These are phyloP conservation scores for Xiphorhynchus elegans DNA, from an alignment of 2,113 vertebrate genomes.

Conservation along the genomic window DNA sequence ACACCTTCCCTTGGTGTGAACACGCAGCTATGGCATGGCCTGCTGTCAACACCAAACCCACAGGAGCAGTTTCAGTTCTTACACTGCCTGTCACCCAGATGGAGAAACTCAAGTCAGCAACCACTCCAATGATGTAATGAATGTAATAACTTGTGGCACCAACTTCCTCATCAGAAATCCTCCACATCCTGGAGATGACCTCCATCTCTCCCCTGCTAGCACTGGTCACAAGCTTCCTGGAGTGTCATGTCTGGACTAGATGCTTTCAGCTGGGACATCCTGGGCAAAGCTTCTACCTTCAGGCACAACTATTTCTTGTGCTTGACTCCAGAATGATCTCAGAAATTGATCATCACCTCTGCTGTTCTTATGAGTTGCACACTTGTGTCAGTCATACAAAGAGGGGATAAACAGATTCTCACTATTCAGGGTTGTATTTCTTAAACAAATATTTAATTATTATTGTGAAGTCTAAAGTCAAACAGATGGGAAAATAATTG, in stretches of 20 bases:
- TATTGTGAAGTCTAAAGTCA: neutral
- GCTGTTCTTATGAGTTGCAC: neutral
- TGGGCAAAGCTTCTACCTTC: neutral
- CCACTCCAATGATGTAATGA: neutral
- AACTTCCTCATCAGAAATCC: neutral
- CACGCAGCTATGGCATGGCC: neutral
- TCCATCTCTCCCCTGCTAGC: neutral
- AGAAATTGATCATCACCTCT: neutral
- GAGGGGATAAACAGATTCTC: neutral
- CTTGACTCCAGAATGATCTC: neutral
- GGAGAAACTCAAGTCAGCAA: neutral
- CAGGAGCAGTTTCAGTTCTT: neutral
- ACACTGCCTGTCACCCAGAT: neutral
- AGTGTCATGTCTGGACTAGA: neutral
- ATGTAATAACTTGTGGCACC: neutral
- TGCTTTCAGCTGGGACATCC: neutral
- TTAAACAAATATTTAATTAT: neutral
- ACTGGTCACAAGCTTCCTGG: neutral
- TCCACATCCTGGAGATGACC: too few relatives aligned
- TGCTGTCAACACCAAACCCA: neutral
- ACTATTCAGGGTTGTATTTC: neutral
- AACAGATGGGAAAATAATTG: neutral
- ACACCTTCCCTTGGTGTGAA: accelerated
- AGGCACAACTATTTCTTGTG: neutral
- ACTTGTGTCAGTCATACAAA: neutral